Conservation (phyloP, 2,797 vertebrate genomes). For the Enteromius fasciolatus region DNA sequence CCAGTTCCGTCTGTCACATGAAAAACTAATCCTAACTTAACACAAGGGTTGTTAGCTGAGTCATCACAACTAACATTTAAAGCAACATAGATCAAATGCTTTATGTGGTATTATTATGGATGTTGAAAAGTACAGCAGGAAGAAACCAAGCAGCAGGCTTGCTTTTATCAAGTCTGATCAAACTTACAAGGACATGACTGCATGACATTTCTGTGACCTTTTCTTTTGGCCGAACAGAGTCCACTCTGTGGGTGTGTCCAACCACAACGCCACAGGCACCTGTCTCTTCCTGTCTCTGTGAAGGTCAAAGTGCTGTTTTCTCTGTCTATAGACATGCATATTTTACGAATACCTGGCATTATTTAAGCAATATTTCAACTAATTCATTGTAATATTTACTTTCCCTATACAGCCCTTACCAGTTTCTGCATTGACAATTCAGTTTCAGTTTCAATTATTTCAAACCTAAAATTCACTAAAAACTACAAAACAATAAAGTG, state of each 20-base stretch:
- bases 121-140: conserved; percentile 27
- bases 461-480: neutral
- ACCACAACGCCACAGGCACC: conserved; percentile 46
- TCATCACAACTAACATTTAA: conserved; percentile 15
- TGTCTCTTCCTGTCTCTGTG: conserved; percentile 49
- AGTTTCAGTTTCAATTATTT: neutral
- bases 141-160: conserved; percentile 22
- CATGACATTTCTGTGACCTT: conserved; percentile 53
- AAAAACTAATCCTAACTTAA: neutral
- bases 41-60: neutral
- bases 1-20: neutral
- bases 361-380: neutral
- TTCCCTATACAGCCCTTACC: neutral
- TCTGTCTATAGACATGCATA: neutral
- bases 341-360: neutral
- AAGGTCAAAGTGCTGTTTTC: conserved; percentile 47
- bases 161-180: conserved; percentile 50
- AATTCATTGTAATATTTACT: neutral
- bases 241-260: conserved; percentile 36
- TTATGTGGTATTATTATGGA: conserved; percentile 3
- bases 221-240: conserved; percentile 33
- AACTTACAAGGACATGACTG: conserved; percentile 41
- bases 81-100: neutral
- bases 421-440: neutral
- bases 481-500: neutral